A percentile compares a stretch with the other conserved stretches of the same genome.
Conservation (phyloP, 92 coral and sea anemone genomes). For the Micromussa lordhowensis region DNA sequence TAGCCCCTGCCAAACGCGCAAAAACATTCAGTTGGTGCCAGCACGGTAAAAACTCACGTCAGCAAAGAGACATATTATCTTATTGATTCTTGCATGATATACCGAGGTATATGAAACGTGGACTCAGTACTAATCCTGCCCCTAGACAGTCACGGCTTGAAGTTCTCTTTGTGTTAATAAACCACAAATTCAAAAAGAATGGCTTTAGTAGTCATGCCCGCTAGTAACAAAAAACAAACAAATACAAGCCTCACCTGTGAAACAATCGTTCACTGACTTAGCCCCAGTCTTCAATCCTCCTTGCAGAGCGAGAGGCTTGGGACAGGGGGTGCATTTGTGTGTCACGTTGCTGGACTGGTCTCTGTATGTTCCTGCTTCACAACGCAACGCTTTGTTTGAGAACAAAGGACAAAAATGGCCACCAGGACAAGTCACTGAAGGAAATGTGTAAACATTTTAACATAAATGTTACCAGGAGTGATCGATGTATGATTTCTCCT, state of each 20-base stretch:
- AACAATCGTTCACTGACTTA: neutral
- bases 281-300: neutral
- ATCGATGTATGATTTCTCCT: neutral
- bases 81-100: too few relatives aligned
- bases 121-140: too few relatives aligned
- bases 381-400: neutral
- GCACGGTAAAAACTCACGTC: neutral
- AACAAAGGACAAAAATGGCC: neutral
- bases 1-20: neutral
- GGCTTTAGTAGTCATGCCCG: too few relatives aligned
- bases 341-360: neutral
- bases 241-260: neutral
- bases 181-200: too few relatives aligned
- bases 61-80: too few relatives aligned
- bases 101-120: too few relatives aligned
- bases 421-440: neutral
- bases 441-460: neutral
- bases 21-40: too few relatives aligned
- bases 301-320: neutral
- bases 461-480: neutral
- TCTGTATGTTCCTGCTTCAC: neutral
- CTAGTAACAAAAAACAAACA: neutral
- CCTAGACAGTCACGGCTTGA: neutral
- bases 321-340: neutral
- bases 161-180: neutral